Evolutionary conservation across 2,797 vertebrate species (phyloP).

Genomic region (Microhierax caerulescens): DNA sequence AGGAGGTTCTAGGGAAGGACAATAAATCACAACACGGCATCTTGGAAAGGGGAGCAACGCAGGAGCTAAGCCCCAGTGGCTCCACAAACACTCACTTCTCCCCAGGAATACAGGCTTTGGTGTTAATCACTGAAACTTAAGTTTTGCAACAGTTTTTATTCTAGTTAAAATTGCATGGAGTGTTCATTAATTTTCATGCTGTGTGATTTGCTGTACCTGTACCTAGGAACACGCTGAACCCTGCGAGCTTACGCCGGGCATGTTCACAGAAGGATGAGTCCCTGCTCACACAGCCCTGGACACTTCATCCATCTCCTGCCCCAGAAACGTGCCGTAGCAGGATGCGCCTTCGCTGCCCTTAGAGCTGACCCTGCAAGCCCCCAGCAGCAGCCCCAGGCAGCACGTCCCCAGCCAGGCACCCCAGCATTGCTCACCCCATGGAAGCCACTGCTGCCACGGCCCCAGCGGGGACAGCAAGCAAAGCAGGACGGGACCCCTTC

Average conservation of each 20-base stretch:
- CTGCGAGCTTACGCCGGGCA: neutral
- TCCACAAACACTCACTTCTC: neutral
- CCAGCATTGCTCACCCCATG: rapidly evolving
- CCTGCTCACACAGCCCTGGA: neutral
- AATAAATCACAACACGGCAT: neutral
- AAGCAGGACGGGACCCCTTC: rapidly evolving
- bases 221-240: neutral
- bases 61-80: neutral
- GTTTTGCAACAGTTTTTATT: conserved; percentile 15
- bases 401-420: rapidly evolving
- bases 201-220: neutral
- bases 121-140: neutral
- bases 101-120: neutral
- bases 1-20: neutral
- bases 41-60: neutral
- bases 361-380: neutral
- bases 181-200: neutral
- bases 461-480: neutral
- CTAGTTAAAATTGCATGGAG: neutral
- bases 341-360: rapidly evolving
- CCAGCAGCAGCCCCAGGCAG: neutral
- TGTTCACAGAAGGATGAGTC: neutral
- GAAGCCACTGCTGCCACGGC: neutral
- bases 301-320: neutral
- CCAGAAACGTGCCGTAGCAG: neutral